phyloP scores from a whole-genome alignment of 2,888 invertebrate species.

The Chymomyza caudatula region DNA sequence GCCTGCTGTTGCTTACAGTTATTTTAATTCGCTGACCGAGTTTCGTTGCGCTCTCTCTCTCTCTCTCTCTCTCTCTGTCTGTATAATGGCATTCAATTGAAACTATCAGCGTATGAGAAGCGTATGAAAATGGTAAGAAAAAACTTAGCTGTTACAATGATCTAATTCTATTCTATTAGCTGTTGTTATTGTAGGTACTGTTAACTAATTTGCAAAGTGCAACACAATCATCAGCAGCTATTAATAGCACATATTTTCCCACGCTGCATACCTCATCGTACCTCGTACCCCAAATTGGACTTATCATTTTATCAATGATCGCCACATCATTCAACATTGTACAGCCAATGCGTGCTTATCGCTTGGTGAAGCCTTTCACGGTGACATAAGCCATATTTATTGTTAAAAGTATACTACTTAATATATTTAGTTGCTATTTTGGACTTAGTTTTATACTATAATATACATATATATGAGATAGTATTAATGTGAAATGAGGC shows the following conservation, averaged over 20 bases:
- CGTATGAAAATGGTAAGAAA: background rate
- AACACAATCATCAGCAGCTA: background rate
- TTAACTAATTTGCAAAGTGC: background rate
- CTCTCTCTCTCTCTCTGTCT: background rate
- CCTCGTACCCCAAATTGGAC: background rate
- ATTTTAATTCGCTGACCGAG: slow-evolving; percentile 44
- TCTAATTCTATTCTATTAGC: background rate
- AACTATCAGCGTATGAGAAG: background rate
- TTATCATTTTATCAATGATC: background rate
- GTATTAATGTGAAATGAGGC: background rate
- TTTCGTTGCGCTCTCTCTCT: slow-evolving; percentile 29
- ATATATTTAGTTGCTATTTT: slow-evolving; percentile 24
- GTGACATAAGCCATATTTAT: background rate
- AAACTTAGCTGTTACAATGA: background rate
- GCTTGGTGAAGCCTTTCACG: background rate
- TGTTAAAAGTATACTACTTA: background rate
- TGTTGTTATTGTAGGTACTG: background rate
- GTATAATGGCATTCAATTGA: background rate
- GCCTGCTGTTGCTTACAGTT: slow-evolving; percentile 39
- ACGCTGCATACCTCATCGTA: background rate
- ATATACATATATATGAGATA: background rate
- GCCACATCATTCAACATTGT: background rate
- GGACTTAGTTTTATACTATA: slow-evolving; percentile 37
- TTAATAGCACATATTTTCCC: background rate
- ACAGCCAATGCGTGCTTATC: background rate